Percentiles rank a stretch among this genome's conserved stretches.
Conservation (phyloP, 1,140 invertebrate species). For the Araneus ventricosus region DNA sequence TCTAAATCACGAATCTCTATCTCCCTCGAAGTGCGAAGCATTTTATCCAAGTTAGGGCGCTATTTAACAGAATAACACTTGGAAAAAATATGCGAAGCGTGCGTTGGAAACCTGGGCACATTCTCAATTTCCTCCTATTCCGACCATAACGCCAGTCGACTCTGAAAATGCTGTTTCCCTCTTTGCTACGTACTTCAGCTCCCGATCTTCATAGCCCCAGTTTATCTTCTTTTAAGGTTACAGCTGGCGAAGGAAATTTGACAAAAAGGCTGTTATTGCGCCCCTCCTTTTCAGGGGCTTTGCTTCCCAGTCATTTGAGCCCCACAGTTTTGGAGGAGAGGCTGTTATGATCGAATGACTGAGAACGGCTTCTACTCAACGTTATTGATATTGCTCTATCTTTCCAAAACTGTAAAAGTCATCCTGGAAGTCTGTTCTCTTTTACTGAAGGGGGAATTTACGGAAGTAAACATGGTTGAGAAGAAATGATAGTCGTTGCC, state of each 20-base stretch:
- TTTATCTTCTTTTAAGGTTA: constrained; percentile 71
- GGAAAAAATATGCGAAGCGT: neutral
- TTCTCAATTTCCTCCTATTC: neutral
- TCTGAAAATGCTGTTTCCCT: constrained; percentile 10
- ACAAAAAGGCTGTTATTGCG: constrained; percentile 72
- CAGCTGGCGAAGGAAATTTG: constrained; percentile 70
- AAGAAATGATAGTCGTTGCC: constrained; percentile 68
- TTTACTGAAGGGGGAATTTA: constrained; percentile 64
- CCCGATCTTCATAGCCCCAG: constrained; percentile 57
- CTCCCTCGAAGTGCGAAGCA: neutral
- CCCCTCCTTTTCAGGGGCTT: constrained; percentile 44
- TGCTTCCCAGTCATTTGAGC: constrained; percentile 61
- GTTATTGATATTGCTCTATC: constrained; percentile 74
- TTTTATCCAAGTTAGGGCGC: constrained; percentile 34
- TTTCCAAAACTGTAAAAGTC: constrained; percentile 73
- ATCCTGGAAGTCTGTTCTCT: constrained; percentile 59
- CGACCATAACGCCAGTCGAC: constrained; percentile 23
- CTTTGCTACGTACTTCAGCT: neutral
- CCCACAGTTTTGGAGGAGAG: constrained; percentile 53
- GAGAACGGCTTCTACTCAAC: constrained; percentile 66
- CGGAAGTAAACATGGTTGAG: constrained; percentile 67
- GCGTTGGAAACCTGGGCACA: constrained; percentile 12
- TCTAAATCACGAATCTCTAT: constrained; percentile 18
- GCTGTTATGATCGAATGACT: constrained; percentile 65
- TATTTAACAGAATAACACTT: neutral